A percentile compares a stretch with the other conserved stretches of the same genome.
Evolutionary conservation across 2,113 vertebrate genomes (phyloP).

Genomic region (Syngnathoides biaculeatus): DNA sequence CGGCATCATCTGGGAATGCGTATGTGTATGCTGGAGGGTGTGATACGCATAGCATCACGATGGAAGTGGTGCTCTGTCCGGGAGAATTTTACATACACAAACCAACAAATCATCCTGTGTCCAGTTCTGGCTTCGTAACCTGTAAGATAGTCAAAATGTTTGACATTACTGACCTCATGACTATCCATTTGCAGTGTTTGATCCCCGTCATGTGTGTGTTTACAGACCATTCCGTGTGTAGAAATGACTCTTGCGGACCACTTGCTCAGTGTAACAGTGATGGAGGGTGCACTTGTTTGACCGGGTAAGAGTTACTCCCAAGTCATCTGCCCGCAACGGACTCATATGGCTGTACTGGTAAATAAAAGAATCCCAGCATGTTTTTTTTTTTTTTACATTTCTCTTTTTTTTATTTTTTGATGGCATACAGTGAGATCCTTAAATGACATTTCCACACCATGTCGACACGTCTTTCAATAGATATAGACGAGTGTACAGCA

Average conservation of each 20-base stretch:
- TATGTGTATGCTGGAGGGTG: accelerated
- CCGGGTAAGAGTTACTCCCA: constrained; percentile 33
- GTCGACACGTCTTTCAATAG: constrained; percentile 15
- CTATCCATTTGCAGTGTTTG: background rate
- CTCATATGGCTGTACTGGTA: constrained; percentile 57
- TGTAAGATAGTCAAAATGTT: constrained; percentile 25
- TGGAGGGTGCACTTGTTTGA: constrained; percentile 42
- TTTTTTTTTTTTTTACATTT: background rate
- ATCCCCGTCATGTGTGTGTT: background rate
- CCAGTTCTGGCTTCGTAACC: background rate
- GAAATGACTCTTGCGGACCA: constrained; percentile 37
- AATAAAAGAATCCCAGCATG: background rate
- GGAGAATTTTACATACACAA: constrained; percentile 48
- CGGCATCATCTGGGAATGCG: background rate
- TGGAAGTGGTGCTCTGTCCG: constrained; percentile 25
- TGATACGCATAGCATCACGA: accelerated
- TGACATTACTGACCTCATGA: background rate
- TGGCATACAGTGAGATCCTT: background rate
- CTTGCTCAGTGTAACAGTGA: constrained; percentile 4
- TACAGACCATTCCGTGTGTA: constrained; percentile 47
- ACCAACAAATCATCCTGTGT: accelerated
- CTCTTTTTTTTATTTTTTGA: background rate
- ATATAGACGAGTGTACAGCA: constrained; percentile 40
- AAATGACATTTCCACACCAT: background rate
- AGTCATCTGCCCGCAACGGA: background rate